Evolutionary conservation across 2,888 invertebrate species (phyloP).

Genomic region (Agrilus mali): DNA sequence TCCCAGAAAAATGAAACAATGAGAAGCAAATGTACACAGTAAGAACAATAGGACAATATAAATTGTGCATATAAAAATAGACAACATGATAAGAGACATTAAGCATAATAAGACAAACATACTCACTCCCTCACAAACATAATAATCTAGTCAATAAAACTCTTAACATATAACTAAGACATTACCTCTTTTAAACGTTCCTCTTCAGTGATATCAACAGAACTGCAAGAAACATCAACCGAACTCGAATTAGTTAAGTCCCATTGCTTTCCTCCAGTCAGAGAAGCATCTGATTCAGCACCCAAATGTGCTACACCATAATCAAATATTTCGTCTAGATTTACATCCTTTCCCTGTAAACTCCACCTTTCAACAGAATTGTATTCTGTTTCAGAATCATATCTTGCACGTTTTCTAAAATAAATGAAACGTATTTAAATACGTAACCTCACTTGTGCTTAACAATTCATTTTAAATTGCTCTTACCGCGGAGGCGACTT

Average conservation of each 20-base stretch:
- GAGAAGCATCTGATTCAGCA: conserved; percentile 27
- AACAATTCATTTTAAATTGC: not conserved
- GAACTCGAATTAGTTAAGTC: conserved; percentile 17
- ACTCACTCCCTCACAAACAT: no score
- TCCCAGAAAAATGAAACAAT: not conserved
- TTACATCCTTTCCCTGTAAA: conserved; percentile 27
- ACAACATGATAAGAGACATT: no score
- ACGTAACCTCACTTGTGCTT: not conserved
- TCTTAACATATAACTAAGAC: not conserved
- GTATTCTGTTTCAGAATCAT: conserved; percentile 16
- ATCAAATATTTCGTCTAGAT: conserved; percentile 40
- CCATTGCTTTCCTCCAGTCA: conserved; percentile 21
- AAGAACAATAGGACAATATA: not conserved
- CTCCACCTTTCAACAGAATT: conserved; percentile 19
- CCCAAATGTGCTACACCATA: conserved; percentile 46
- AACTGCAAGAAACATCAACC: conserved; percentile 20
- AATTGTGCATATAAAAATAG: not conserved
- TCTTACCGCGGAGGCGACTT: conserved; percentile 26
- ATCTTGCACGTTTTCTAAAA: conserved; percentile 28
- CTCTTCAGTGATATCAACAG: conserved; percentile 6
- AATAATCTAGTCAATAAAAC: no score
- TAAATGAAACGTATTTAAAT: conserved; percentile 1
- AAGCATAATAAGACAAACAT: no score
- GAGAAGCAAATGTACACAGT: not conserved
- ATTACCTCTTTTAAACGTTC: conserved; percentile 8